Base-by-base conservation (phyloP, 2,113 vertebrate genomes). In the Mungos mungo region DNA sequence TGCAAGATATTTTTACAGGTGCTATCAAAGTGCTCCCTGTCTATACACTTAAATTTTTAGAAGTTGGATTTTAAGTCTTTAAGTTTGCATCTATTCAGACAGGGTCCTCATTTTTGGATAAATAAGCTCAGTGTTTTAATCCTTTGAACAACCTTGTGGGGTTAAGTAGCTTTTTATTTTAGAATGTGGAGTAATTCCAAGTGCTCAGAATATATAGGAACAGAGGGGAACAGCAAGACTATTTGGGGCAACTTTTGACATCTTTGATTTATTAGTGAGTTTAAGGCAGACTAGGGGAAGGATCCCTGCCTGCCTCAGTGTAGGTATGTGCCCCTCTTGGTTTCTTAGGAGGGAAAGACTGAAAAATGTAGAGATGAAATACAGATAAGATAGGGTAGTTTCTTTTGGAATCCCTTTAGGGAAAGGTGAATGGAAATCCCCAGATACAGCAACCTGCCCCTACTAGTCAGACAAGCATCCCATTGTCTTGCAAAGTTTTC, bases 401-500 rank as follows among this genome's bases (percentile, higher is more conserved):
- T 57, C 25, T 91, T 96, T 69, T 91, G 77, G 95, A 90, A 88
- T 82, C 21, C 47, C 85, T 74, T 88, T 88, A 54, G 35, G 50
- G 63, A 91, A 85, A 97, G 54, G 14, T 68, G 35, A 50, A 27
- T 95, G 72, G 93, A 81, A 90, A 88, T 94, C n/a, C 80, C 88
- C 65, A 52, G 69, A 47, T 54, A 29, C 7, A n/a, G 27, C 19
- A 12, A 45, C 71, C 35, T 84, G 27, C 54, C 60, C 54, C 18
- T 57, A 1, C 84, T 96, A 3, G 76, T 93, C n/a, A 23, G 69
- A 74, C 69, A 97, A 12, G 13, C 33, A 50, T 31, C 33, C 18
- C 90, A 7, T 50, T 95, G 95, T 92, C 84, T 68, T 54, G 47
- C 35, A 10, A 0, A 47, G n/a, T 85, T 88, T 91, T 84, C 54